phyloP scores from a whole-genome alignment of 2,888 invertebrate genomes.

The Pheosia tremula region DNA sequence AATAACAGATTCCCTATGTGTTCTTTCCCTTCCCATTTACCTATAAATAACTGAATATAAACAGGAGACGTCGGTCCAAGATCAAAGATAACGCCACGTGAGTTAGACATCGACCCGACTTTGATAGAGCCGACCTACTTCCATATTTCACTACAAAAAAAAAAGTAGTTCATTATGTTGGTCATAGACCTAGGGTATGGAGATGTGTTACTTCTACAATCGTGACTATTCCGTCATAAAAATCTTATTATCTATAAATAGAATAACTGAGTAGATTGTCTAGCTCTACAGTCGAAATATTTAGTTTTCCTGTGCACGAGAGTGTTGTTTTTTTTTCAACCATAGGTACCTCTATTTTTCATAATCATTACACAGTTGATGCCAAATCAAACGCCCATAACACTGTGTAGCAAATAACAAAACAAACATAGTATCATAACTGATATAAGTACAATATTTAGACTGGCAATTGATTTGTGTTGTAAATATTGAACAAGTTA shows the following conservation, averaged over 20 bases:
- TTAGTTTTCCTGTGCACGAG: conserved; percentile 1
- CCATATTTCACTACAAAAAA: conserved; percentile 26
- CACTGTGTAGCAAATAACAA: conserved; percentile 12
- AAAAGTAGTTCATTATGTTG: conserved; percentile 19
- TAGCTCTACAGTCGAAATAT: neutral
- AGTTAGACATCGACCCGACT: conserved; percentile 24
- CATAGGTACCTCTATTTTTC: neutral
- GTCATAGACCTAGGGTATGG: conserved; percentile 4
- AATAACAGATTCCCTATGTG: neutral
- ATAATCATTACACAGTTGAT: neutral
- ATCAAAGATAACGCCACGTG: conserved; percentile 47
- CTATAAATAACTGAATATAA: conserved; percentile 33
- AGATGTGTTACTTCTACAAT: conserved; percentile 4
- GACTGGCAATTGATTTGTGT: conserved; percentile 33
- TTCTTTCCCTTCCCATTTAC: conserved; percentile 8
- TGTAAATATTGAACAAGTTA: conserved; percentile 33
- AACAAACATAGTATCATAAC: conserved; percentile 19
- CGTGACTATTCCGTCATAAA: conserved; percentile 1
- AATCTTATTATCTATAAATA: neutral
- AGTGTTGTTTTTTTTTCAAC: neutral
- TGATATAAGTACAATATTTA: conserved; percentile 28
- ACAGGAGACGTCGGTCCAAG: conserved; percentile 35
- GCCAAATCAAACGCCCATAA: neutral
- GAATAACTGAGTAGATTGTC: neutral
- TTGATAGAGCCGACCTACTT: conserved; percentile 48